Conservation (phyloP, 2,888 invertebrate genomes). For the Gnatocerus cornutus region DNA sequence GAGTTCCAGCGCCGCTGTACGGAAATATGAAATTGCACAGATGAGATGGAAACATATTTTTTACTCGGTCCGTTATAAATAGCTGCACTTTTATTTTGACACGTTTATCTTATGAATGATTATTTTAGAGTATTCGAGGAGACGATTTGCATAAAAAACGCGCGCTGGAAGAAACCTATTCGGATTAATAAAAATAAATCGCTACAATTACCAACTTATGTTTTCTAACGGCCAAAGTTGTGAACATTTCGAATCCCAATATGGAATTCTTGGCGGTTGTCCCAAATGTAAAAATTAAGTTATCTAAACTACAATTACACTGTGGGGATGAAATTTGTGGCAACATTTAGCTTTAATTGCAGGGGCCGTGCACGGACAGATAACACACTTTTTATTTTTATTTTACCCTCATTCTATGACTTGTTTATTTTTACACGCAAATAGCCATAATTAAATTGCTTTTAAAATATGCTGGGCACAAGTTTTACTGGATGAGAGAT, state of each 20-base stretch:
- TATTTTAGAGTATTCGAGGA: slow-evolving; percentile 32
- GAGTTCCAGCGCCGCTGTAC: slow-evolving; percentile 47
- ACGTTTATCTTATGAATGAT: slow-evolving; percentile 51
- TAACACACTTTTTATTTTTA: slow-evolving; percentile 51
- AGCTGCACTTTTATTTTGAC: slow-evolving; percentile 52
- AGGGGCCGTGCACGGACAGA: slow-evolving; percentile 48
- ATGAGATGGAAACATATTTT: slow-evolving; percentile 55
- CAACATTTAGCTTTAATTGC: slow-evolving; percentile 50
- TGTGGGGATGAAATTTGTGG: slow-evolving; percentile 49
- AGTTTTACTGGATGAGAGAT: slow-evolving; percentile 29
- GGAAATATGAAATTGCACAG: slow-evolving; percentile 55
- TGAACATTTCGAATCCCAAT: slow-evolving; percentile 33
- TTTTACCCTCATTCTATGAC: slow-evolving; percentile 43
- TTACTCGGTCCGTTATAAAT: slow-evolving; percentile 46
- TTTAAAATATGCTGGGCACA: slow-evolving; percentile 40
- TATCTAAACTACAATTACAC: slow-evolving; percentile 51
- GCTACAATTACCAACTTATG: too few relatives aligned
- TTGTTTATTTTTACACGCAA: slow-evolving; percentile 47
- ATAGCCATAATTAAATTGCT: slow-evolving; percentile 44
- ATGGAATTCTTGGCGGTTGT: slow-evolving; percentile 37
- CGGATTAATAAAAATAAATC: too few relatives aligned
- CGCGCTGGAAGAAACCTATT: too few relatives aligned
- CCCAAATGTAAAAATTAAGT: slow-evolving; percentile 49
- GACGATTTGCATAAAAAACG: too few relatives aligned
- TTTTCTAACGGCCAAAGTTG: slow-evolving; percentile 29